Conservation (phyloP, 2,113 vertebrate species). For the Ia io region DNA sequence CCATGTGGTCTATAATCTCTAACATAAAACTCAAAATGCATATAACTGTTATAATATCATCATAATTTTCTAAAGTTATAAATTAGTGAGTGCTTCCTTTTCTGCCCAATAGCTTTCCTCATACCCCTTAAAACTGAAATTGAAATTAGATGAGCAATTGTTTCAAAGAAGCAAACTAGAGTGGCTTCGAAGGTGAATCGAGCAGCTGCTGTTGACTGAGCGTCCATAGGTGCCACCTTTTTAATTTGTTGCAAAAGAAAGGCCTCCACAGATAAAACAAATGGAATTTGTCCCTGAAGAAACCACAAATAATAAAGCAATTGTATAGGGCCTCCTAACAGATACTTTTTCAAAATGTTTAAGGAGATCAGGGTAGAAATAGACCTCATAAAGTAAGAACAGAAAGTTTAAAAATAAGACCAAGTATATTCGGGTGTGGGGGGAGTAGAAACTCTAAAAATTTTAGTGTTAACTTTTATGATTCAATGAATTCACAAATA, state of each 20-base stretch:
- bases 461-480: background rate
- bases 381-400: background rate
- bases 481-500: background rate
- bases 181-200: background rate
- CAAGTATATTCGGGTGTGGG: background rate
- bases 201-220: background rate
- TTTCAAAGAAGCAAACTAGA: background rate
- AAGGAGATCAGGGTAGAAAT: background rate
- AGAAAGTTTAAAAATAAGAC: constrained; percentile 10
- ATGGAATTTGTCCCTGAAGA: background rate
- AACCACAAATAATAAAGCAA: background rate
- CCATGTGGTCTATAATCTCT: background rate
- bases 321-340: background rate
- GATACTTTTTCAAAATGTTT: background rate
- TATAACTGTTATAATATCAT: background rate
- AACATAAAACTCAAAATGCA: constrained; percentile 3
- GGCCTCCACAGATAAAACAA: background rate
- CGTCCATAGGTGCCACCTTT: background rate
- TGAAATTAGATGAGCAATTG: background rate
- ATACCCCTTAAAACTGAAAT: background rate
- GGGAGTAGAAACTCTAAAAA: background rate
- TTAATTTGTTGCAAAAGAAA: background rate
- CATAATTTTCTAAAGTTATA: background rate
- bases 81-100: background rate
- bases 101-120: background rate